Conservation (phyloP, 23 tunicate genomes). For the Botrylloides violaceus region DNA sequence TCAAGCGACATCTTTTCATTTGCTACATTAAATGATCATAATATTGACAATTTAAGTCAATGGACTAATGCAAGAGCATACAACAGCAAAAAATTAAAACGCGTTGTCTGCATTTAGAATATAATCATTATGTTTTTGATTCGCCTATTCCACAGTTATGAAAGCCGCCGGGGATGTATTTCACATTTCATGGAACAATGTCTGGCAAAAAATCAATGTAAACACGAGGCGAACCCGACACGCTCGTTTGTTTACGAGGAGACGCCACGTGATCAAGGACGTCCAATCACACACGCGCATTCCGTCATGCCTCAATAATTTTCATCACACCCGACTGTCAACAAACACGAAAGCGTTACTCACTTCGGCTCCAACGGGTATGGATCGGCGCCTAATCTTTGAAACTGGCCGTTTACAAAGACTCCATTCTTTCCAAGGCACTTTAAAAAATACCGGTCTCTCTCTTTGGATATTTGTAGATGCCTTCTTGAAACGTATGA, state of each 20-base stretch:
- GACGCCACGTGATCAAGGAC: conserved; percentile 55
- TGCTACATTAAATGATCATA: too few relatives aligned
- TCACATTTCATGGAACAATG: background rate
- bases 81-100: too few relatives aligned
- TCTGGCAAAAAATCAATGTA: conserved; percentile 23
- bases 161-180: background rate
- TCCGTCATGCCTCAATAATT: too few relatives aligned
- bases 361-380: background rate
- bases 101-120: too few relatives aligned
- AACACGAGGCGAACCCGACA: conserved; percentile 66
- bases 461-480: background rate
- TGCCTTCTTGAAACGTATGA: background rate
- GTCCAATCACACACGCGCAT: conserved; percentile 58
- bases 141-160: too few relatives aligned
- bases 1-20: too few relatives aligned
- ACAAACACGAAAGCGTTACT: background rate
- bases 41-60: too few relatives aligned
- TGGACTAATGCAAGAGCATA: too few relatives aligned
- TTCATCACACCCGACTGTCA: conserved; percentile 4
- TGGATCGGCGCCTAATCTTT: background rate
- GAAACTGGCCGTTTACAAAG: background rate
- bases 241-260: conserved; percentile 85
- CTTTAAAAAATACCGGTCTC: background rate
- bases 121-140: conserved; percentile 4
- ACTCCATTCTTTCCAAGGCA: background rate